Base-by-base conservation (phyloP, 2,113 vertebrate genomes). In the Xiphorhynchus elegans region DNA sequence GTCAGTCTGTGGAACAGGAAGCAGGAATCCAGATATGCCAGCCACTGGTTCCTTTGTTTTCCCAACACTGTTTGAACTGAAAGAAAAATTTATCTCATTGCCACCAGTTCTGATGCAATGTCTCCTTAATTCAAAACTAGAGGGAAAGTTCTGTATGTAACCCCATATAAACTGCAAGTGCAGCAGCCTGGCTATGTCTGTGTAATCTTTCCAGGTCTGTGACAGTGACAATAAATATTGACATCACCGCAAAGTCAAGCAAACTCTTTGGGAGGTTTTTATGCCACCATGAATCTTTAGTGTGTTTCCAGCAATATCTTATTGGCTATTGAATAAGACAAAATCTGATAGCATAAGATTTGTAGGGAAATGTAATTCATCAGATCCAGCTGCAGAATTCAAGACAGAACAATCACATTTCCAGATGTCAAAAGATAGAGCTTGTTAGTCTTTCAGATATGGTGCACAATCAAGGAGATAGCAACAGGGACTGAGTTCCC, bases 221-320 rank as follows among this genome's bases (percentile, higher is more conserved):
- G 90, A 78, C 80, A 70, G 92, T 73, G 82, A 90, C 95, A 95
- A 84, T 64, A 92, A 95, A 84, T 94, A 95, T 74, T 92, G 86
- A 90, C 80, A 93, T 69, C 73, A 11, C 84, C 87, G 64, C 80
- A 90, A 94, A 93, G 68, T 66, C 85, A 85, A 78, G 67, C 31
- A 83, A 84, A 92, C 14, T 37, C 11, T 95, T 35, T 91, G 91
- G 84, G 84, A 93, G 67, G 31, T 86, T 96, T 96, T 95, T 81
- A 52, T 84, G 90, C 58, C 49, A 49, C 10, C 42, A 46, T 63
- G 52, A 84, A 75, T n/a, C 37, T 58, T 80, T 83, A 46, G 6
- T 9, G 2, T 10, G 7, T 78, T 74, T 90, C 68, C 56, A 90
- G 25, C 68, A 68, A 64, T 49, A 60, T 35, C 10, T 13, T 31